A percentile compares a stretch with the other conserved stretches of the same genome.
phyloP scores from a whole-genome alignment of 2,797 vertebrate species.

The Sebastes iracundus region DNA sequence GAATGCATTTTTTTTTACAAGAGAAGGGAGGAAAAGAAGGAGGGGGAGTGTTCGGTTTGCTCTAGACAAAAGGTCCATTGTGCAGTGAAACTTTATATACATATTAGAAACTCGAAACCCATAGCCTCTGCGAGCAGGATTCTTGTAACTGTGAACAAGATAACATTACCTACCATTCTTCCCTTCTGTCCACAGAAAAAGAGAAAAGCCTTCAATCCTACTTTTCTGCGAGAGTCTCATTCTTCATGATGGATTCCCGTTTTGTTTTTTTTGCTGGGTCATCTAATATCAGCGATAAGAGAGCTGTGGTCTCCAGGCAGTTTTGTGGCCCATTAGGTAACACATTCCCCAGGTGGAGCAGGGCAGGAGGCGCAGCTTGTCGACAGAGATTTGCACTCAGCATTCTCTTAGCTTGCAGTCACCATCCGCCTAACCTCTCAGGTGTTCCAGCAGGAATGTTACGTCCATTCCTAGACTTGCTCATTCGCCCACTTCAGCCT shows the following conservation, averaged over 20 bases:
- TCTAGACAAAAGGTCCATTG: conserved; percentile 87
- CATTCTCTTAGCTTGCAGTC: conserved; percentile 71
- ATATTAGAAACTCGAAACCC: conserved; percentile 89
- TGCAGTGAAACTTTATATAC: conserved; percentile 90
- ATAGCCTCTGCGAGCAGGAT: conserved; percentile 82
- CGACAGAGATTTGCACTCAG: conserved; percentile 77
- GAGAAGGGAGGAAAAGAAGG: conserved; percentile 79
- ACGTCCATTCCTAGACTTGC: conserved; percentile 62
- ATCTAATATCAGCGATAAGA: conserved; percentile 81
- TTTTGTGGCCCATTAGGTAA: conserved; percentile 81
- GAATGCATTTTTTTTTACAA: conserved; percentile 86
- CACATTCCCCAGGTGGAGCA: conserved; percentile 77
- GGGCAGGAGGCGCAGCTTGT: conserved; percentile 67
- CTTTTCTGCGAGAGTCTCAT: conserved; percentile 76
- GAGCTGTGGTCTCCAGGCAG: conserved; percentile 72
- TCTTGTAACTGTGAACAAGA: conserved; percentile 91
- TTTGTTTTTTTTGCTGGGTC: conserved; percentile 69
- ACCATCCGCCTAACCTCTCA: conserved; percentile 69
- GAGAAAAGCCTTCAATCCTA: conserved; percentile 77
- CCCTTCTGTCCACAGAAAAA: conserved; percentile 66
- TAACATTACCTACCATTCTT: conserved; percentile 87
- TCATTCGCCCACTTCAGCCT: conserved; percentile 53
- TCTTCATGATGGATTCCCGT: conserved; percentile 77
- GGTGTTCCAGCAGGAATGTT: conserved; percentile 72
- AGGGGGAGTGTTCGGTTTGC: conserved; percentile 84